Evolutionary conservation across 1,140 invertebrate genomes (phyloP).

Genomic region (Fragariocoptes setiger): DNA sequence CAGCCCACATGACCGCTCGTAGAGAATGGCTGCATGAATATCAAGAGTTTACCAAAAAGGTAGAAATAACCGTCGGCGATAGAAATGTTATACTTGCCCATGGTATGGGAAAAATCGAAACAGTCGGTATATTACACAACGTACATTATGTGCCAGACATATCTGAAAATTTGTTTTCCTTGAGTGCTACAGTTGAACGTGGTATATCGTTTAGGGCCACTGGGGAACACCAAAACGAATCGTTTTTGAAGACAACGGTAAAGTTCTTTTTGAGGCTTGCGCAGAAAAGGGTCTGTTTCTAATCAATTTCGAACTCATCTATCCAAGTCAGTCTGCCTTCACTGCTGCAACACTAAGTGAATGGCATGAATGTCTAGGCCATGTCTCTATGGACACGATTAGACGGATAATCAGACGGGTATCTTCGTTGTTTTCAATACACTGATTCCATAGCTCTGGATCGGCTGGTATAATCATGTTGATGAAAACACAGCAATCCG

Average conservation of each 20-base stretch:
- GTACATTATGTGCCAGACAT: neutral
- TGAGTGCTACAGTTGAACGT: neutral
- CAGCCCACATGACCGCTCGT: constrained; percentile 1
- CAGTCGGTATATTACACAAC: neutral
- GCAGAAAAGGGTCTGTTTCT: neutral
- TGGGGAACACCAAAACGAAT: neutral
- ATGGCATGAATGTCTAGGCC: neutral
- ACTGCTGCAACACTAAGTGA: neutral
- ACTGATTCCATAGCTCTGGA: too few relatives aligned
- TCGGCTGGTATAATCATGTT: too few relatives aligned
- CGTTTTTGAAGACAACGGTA: neutral
- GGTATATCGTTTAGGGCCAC: neutral
- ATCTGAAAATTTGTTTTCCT: neutral
- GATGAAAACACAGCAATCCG: too few relatives aligned
- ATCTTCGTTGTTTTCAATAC: too few relatives aligned
- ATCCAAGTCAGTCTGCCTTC: neutral
- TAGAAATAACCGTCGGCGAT: neutral
- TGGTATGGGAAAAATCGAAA: neutral
- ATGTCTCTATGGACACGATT: neutral
- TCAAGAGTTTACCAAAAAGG: neutral
- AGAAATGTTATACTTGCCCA: neutral
- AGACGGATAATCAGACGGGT: too few relatives aligned
- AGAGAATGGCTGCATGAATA: neutral
- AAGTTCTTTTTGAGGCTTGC: neutral
- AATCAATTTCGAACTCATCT: neutral